Evolutionary conservation across 2,888 invertebrate genomes (phyloP).

Genomic region (Calameuta idolon): DNA sequence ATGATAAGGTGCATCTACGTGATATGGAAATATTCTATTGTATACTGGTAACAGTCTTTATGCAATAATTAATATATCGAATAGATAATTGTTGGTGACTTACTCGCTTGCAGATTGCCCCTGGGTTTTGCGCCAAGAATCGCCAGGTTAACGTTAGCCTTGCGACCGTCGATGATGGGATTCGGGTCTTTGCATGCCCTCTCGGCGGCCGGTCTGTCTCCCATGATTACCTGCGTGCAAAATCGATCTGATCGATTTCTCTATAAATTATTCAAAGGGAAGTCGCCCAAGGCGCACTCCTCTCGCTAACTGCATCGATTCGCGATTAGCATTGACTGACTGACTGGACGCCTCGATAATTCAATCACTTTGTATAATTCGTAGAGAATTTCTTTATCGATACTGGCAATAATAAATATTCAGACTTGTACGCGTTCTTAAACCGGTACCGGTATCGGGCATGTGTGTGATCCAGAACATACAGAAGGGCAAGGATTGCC

Average conservation of each 20-base stretch:
- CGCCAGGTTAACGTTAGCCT: slow-evolving; percentile 98
- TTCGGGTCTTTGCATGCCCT: slow-evolving; percentile 98
- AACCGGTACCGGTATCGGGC: not conserved
- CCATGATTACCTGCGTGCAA: slow-evolving; percentile 93
- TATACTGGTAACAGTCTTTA: too few relatives aligned
- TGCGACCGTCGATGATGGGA: slow-evolving; percentile 97
- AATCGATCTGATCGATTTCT: too few relatives aligned
- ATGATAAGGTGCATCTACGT: too few relatives aligned
- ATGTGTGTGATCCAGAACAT: not conserved
- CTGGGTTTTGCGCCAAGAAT: slow-evolving; percentile 97
- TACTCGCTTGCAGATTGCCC: slow-evolving; percentile 86
- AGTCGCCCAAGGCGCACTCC: not conserved
- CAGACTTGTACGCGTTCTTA: too few relatives aligned
- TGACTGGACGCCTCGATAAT: too few relatives aligned
- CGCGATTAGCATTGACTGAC: too few relatives aligned
- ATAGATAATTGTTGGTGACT: slow-evolving; percentile 53
- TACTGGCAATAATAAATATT: too few relatives aligned
- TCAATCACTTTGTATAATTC: too few relatives aligned
- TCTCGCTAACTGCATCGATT: too few relatives aligned
- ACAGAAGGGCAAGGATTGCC: slow-evolving; percentile 11
- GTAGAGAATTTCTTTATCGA: too few relatives aligned
- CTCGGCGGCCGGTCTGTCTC: slow-evolving; percentile 93
- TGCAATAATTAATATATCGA: too few relatives aligned
- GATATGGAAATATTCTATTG: too few relatives aligned
- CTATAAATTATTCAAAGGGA: not conserved